These are phyloP conservation scores for Lithophane socia DNA, from an alignment of 2,888 invertebrate species.

Conservation along the genomic window DNA sequence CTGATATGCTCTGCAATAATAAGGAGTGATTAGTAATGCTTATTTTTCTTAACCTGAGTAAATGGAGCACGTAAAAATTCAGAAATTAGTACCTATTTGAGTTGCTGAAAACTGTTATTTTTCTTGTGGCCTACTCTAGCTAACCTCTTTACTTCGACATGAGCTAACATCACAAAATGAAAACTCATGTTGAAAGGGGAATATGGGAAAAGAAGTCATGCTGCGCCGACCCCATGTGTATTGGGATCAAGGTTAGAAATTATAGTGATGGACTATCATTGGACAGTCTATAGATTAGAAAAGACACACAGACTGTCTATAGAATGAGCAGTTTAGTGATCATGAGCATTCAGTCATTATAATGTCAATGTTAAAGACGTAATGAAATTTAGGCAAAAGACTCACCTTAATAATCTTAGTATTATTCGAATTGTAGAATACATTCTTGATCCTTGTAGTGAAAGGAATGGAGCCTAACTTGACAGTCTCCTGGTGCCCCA, in stretches of 20 bases:
- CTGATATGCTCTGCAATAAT: conserved; percentile 79
- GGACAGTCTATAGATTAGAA: not conserved
- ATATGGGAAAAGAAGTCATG: not conserved
- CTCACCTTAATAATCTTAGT: conserved; percentile 79
- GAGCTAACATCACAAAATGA: not conserved
- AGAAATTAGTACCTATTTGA: not conserved
- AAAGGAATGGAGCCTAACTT: conserved; percentile 78
- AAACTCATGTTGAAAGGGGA: not conserved
- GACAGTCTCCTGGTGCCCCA: conserved; percentile 78
- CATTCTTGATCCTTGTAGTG: conserved; percentile 78
- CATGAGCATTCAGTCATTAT: not conserved
- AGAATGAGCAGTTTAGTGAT: not conserved
- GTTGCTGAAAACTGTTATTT: not conserved
- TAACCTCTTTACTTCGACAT: not conserved
- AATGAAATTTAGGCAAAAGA: not conserved
- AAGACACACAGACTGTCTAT: not conserved
- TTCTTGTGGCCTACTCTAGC: not conserved
- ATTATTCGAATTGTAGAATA: conserved; percentile 80
- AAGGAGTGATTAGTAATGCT: not conserved
- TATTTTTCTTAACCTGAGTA: not conserved
- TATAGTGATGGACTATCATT: not conserved
- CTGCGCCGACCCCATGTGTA: not conserved
- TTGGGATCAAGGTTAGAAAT: not conserved
- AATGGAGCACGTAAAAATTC: not conserved
- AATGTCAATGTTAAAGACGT: not conserved